Percentiles rank a stretch among this genome's conserved stretches.
These are phyloP conservation scores for Erebia aethiops DNA, from an alignment of 2,888 invertebrate species.

Conservation along the genomic window DNA sequence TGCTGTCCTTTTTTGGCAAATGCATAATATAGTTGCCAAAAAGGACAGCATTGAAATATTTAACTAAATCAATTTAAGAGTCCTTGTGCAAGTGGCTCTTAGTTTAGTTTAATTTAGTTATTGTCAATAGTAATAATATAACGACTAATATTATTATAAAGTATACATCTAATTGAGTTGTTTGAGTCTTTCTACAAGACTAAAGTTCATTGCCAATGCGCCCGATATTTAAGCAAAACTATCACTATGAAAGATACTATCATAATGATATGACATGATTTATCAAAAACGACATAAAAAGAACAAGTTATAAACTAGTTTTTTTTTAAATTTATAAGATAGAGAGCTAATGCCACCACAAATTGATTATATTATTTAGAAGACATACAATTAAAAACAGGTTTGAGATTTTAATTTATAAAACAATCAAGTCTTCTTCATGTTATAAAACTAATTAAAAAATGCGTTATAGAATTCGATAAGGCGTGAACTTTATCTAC, in stretches of 20 bases:
- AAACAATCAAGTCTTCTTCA: background rate
- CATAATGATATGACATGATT: background rate
- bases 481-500: too few relatives aligned
- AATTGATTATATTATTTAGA: background rate
- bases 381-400: background rate
- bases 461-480: background rate
- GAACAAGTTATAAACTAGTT: background rate
- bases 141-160: too few relatives aligned
- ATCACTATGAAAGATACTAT: background rate
- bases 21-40: too few relatives aligned
- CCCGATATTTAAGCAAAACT: background rate
- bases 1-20: too few relatives aligned
- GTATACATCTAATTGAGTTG: too few relatives aligned
- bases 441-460: background rate
- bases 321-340: background rate
- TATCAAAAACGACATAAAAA: background rate
- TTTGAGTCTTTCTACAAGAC: constrained; percentile 11
- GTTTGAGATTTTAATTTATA: background rate
- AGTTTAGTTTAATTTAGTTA: too few relatives aligned
- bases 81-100: too few relatives aligned
- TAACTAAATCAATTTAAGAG: too few relatives aligned
- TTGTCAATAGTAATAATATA: too few relatives aligned
- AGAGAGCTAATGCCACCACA: background rate
- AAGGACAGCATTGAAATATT: too few relatives aligned
- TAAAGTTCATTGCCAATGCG: background rate